Evolutionary conservation across 2,888 invertebrate species (phyloP), one percentile per base, ranked within the genome.

Genomic region (Drosophila crucigera): DNA sequence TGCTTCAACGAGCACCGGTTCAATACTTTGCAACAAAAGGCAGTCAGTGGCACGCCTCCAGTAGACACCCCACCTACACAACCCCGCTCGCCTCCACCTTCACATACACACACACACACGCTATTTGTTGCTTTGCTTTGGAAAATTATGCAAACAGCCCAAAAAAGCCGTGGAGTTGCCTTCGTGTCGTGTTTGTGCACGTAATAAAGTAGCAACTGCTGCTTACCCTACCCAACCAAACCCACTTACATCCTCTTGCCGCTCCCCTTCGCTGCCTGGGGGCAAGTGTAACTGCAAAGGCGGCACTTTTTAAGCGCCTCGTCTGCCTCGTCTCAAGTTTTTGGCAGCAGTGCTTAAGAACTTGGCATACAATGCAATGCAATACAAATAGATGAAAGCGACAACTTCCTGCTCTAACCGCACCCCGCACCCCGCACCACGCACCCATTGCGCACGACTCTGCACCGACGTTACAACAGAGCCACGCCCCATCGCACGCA

Each of bases 311-410:
- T 66, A 68, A 73, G 76, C 69, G 82, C 69, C 73, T 77, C 61
- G 86, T 53, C 68, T 75, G 78, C 56, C 61, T 67, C 55, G 78
- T 75, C 75, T 76, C 74, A 86, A 86, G 84, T 86, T 89, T 89
- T 83, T 85, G 88, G 82, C 83, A 82, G 80, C 75, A 82, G 73
- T 73, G 83, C 88, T 85, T 88, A 85, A 85, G 84, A 88, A 85
- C 86, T 85, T 85, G 83, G 61, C 70, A 74, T 72, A 78, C 76
- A 65, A 72, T 66, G 76, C 72, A 68, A 63, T 63, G 62, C 79
- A 74, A 66, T 54, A 66, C 71, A 76, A 75, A 75, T 75, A 75
- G 61, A 61, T 11, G 50, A 41, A 60, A 43, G 54, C 49, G 60
- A 52, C 52, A 76, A 67, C 60, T 68, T 66, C 63, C 56, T 58